phyloP scores from a whole-genome alignment of 2,888 invertebrate genomes.

The Piscicola geometra region DNA sequence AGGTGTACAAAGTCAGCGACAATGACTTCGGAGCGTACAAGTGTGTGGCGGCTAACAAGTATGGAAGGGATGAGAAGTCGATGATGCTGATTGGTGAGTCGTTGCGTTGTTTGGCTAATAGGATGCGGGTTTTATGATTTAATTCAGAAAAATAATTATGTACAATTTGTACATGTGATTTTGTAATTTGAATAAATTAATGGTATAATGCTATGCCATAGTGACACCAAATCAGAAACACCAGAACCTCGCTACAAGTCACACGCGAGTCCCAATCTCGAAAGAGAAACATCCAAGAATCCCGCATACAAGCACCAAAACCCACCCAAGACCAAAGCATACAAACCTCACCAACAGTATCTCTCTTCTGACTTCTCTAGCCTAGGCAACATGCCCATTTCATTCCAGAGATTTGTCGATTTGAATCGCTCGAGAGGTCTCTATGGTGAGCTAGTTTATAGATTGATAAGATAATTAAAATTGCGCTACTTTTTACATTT shows the following conservation, averaged over 20 bases:
- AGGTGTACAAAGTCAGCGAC: conserved; percentile 38
- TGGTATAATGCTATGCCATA: too few species aligned
- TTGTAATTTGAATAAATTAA: too few species aligned
- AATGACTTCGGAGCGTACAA: conserved; percentile 43
- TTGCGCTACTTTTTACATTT: too few species aligned
- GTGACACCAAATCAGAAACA: not conserved
- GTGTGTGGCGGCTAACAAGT: conserved; percentile 43
- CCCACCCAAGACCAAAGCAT: too few species aligned
- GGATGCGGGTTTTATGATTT: too few species aligned
- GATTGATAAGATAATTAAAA: too few species aligned
- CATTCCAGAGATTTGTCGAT: too few species aligned
- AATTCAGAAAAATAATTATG: too few species aligned
- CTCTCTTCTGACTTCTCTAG: not conserved
- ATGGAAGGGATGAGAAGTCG: conserved; percentile 39
- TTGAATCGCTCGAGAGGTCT: too few species aligned
- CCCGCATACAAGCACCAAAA: not conserved
- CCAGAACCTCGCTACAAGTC: conserved; percentile 1
- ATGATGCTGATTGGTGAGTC: conserved; percentile 38
- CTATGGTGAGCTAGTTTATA: too few species aligned
- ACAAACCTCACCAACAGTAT: not conserved
- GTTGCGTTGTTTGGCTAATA: too few species aligned
- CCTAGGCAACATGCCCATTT: not conserved
- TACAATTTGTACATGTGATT: too few species aligned
- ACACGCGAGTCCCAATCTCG: not conserved
- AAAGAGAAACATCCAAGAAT: not conserved